Conservation (phyloP, 2,113 vertebrate species). For the rabbit (Oryctolagus cuniculus) region mOryCun1.1 NC_091437.1:7594001-7594500, state of each 20-base stretch:
- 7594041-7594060: background rate
- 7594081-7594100: background rate
- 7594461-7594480: background rate
- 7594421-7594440: background rate
- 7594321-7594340: background rate
- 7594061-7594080: conserved; percentile 10
- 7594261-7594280: background rate
- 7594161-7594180: no score
- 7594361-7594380: background rate
- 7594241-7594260: background rate
- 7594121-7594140: no score
- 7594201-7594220: background rate
- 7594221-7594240: background rate
- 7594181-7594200: background rate
- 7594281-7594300: background rate
- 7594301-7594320: background rate
- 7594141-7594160: no score
- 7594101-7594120: background rate
- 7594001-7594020: background rate
- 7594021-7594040: conserved; percentile 14
- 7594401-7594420: background rate
- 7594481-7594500: background rate
- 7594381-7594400: background rate
- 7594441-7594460: background rate
- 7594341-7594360: background rate